Evolutionary conservation across 2,888 invertebrate species (phyloP).

Genomic region (Kryphioiulus occultus): DNA sequence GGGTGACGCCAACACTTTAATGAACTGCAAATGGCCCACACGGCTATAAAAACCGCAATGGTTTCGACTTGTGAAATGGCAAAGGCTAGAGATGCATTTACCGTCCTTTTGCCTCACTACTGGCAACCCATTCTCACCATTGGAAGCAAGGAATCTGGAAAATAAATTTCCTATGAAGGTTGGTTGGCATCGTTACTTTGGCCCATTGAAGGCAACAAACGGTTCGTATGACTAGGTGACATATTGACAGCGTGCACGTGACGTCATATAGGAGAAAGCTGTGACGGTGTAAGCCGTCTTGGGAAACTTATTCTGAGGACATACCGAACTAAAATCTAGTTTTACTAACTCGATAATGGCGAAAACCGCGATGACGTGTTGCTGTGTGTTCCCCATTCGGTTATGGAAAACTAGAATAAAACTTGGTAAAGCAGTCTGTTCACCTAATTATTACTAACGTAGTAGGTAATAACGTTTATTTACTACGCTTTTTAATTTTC

Average conservation of each 20-base stretch:
- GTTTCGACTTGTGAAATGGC: constrained; percentile 35
- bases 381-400: too few species aligned
- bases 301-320: too few species aligned
- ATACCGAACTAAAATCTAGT: too few species aligned
- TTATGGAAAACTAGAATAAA: too few species aligned
- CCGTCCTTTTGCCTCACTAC: not conserved
- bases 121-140: not conserved
- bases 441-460: too few species aligned
- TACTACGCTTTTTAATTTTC: too few species aligned
- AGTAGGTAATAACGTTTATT: too few species aligned
- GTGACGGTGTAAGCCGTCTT: too few species aligned
- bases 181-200: not conserved
- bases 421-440: too few species aligned
- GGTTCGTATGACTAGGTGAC: not conserved
- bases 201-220: not conserved
- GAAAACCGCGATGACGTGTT: too few species aligned
- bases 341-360: too few species aligned
- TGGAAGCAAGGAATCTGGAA: not conserved
- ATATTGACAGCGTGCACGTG: not conserved
- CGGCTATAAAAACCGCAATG: constrained; percentile 43
- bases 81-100: constrained; percentile 21
- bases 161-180: not conserved
- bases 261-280: too few species aligned
- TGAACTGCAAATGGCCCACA: constrained; percentile 29
- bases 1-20: constrained; percentile 25